phyloP scores from a whole-genome alignment of 1,140 invertebrate species.

The Cotesia typhae region DNA sequence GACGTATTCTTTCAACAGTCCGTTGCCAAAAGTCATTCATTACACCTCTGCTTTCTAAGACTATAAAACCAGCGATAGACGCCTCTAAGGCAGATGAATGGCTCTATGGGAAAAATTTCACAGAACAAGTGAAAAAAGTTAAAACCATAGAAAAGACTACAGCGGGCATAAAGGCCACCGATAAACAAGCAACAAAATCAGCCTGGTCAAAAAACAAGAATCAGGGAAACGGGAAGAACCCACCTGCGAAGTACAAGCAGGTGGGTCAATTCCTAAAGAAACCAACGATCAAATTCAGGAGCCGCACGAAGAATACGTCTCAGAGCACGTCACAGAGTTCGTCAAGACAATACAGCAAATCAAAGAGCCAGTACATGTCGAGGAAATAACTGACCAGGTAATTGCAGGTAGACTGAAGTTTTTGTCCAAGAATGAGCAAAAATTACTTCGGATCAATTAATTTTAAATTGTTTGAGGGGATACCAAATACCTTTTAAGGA shows the following conservation, averaged over 20 bases:
- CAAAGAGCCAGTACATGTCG: too few species aligned
- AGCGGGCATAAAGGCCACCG: neutral
- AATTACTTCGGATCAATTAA: too few species aligned
- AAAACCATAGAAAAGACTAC: conserved; percentile 27
- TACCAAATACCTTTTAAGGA: neutral
- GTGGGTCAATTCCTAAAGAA: conserved; percentile 2
- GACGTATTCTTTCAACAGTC: conserved; percentile 30
- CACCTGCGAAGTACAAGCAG: conserved; percentile 21
- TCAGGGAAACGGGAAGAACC: conserved; percentile 31
- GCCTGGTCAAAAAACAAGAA: neutral
- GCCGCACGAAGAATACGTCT: too few species aligned
- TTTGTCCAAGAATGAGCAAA: too few species aligned
- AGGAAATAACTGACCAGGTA: too few species aligned
- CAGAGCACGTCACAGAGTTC: neutral
- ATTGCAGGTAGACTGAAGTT: too few species aligned
- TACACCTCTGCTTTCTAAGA: conserved; percentile 28
- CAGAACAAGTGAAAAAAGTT: conserved; percentile 31
- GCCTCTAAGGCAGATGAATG: conserved; percentile 33
- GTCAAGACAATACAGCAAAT: too few species aligned
- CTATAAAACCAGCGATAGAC: conserved; percentile 25
- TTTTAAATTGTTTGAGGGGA: neutral
- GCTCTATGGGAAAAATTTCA: conserved; percentile 31
- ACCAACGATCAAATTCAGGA: neutral
- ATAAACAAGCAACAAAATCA: conserved; percentile 9
- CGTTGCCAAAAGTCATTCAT: conserved; percentile 34